Evolutionary conservation across 2,888 invertebrate species (phyloP), one percentile per base, ranked within the genome.

Genomic region (Dyspetes luteomarginatus): DNA sequence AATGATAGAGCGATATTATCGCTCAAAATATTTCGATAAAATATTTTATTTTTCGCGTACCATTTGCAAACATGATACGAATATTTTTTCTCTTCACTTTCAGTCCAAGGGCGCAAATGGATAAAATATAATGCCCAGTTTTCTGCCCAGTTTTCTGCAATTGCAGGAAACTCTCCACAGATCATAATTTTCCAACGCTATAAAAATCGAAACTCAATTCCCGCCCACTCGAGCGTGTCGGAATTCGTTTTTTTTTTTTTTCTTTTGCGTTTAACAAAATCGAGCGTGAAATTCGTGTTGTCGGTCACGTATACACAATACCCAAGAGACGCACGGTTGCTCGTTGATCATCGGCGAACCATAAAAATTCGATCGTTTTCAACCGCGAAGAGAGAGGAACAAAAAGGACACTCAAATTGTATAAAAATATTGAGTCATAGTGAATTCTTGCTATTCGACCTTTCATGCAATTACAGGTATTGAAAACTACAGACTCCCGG

Each of bases 1-100:
- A 58, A 52, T 52, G 28, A 65, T 43, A 9, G 28, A 17, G 24
- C 28, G 41, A 30, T 28, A 36, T 69, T 69, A 79, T 79, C 78
- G 67, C 22, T 56, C 22, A 15, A 30, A 65, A n/a, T n/a, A n/a
- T n/a, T n/a, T 50, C 48, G 7, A 41, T 43, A 3, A 4, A 36
- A 55, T 22, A 56, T 56, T 19, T 52, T n/a, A n/a, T 30, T 50
- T 72, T 9, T 62, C 48, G 28, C 22, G 15, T 19, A 58, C 22
- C 28, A 48, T 71, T 58, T 24, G 30, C 15, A 24, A 43, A 48
- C 4, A 48, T 58, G 30, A 48, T 28, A 48, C 4, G 50, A 36
- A 19, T 15, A 17, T 15, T 55, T 41, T 15, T 7, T 36, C 12
- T 36, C 36, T n/a, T n/a, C n/a, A n/a, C n/a, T n/a, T n/a, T n/a